phyloP scores from a whole-genome alignment of 2,113 vertebrate species.

The Asarcornis scutulata region DNA sequence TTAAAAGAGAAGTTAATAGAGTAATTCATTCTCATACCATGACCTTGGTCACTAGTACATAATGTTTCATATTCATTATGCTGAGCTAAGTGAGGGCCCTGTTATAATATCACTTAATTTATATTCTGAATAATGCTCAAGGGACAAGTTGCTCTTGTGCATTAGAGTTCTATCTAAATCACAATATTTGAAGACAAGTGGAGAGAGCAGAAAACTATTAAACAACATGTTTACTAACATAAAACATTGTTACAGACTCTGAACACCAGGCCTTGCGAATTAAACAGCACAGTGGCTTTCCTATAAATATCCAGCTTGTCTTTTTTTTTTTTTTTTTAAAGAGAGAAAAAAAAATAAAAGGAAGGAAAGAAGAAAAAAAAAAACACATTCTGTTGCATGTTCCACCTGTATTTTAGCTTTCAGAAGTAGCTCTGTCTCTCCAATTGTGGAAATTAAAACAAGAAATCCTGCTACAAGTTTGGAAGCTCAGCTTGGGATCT shows the following conservation, averaged over 20 bases:
- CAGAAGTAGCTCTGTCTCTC: background rate
- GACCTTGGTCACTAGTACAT: slow-evolving; percentile 93
- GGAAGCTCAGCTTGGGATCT: background rate
- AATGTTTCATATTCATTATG: slow-evolving; percentile 95
- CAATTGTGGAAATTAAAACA: background rate
- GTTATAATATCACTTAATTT: slow-evolving; percentile 98
- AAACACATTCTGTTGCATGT: background rate
- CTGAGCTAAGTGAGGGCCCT: slow-evolving; percentile 86
- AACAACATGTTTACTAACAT: slow-evolving; percentile 79
- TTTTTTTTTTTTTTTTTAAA: background rate
- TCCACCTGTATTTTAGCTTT: background rate
- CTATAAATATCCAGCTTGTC: background rate
- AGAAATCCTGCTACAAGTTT: background rate
- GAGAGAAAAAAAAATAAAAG: background rate
- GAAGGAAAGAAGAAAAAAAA: background rate
- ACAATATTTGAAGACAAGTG: slow-evolving; percentile 90
- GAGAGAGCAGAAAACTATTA: slow-evolving; percentile 86
- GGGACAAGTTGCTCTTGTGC: slow-evolving; percentile 86
- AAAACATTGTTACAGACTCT: slow-evolving; percentile 77
- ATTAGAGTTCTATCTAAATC: slow-evolving; percentile 87
- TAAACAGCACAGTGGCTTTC: background rate
- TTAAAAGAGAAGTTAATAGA: slow-evolving; percentile 95
- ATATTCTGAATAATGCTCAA: slow-evolving; percentile 91
- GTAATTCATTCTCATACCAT: slow-evolving; percentile 91
- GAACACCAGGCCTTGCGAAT: slow-evolving; percentile 34